A percentile compares a stretch with the other conserved stretches of the same genome.
Conservation (phyloP, 92 coral and sea anemone species). For the Bergia puertoricense region DNA sequence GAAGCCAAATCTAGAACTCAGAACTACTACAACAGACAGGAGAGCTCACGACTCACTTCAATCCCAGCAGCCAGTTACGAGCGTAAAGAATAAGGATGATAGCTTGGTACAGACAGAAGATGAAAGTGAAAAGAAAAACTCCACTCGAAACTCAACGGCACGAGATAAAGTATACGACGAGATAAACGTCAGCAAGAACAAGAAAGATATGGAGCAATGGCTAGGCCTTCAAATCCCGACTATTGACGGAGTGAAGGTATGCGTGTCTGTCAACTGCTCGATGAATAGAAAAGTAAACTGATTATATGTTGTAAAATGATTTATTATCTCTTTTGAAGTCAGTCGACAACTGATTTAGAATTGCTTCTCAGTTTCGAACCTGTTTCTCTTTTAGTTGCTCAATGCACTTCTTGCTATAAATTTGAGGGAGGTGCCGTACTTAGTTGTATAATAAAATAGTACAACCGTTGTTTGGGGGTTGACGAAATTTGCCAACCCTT, state of each 20-base stretch:
- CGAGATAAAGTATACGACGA: constrained; percentile 17
- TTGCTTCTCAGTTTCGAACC: background rate
- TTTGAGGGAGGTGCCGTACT: too few species aligned
- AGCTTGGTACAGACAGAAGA: background rate
- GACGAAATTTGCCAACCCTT: too few species aligned
- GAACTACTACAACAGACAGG: background rate
- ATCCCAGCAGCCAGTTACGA: background rate
- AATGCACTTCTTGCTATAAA: too few species aligned
- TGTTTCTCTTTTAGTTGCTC: too few species aligned
- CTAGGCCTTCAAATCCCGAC: constrained; percentile 70
- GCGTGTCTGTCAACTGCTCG: background rate
- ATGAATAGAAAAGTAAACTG: background rate
- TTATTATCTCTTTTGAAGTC: background rate
- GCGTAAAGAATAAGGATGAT: background rate
- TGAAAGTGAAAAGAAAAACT: background rate
- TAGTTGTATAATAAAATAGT: too few species aligned
- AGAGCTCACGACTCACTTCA: background rate
- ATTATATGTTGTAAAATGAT: background rate
- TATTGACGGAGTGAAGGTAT: constrained; percentile 75
- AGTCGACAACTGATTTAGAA: background rate
- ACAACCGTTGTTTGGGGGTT: too few species aligned
- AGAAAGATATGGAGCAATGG: constrained; percentile 44
- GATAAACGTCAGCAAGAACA: background rate
- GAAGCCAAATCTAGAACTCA: background rate
- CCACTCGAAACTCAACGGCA: background rate